These are phyloP conservation scores for Rutilus rutilus DNA, from an alignment of 2,113 vertebrate species.

Conservation along the genomic window DNA sequence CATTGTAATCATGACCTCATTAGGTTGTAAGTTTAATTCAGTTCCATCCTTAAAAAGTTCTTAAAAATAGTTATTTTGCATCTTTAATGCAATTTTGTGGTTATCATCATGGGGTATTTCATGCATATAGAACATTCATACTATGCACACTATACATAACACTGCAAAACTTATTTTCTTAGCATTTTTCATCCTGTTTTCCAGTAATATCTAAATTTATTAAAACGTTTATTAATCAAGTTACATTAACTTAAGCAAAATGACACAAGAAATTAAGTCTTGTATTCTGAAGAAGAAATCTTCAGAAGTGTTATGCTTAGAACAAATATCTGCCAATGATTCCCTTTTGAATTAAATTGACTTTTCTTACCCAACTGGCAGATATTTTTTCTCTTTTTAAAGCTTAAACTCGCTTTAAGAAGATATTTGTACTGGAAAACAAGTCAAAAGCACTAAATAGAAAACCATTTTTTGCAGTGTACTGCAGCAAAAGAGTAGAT, in stretches of 20 bases:
- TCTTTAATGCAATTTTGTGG: neutral
- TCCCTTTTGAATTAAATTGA: neutral
- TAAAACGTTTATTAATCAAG: too few species aligned
- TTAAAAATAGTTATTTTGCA: neutral
- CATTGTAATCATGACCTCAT: neutral
- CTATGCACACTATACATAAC: too few species aligned
- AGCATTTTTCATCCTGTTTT: neutral
- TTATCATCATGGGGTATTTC: neutral
- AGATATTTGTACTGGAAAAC: neutral
- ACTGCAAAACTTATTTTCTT: neutral
- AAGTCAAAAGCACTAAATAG: neutral
- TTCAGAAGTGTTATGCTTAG: neutral
- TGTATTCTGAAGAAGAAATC: too few species aligned
- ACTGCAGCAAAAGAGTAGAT: neutral
- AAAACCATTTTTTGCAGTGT: neutral
- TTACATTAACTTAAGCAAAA: neutral
- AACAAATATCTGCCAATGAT: neutral
- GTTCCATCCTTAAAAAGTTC: neutral
- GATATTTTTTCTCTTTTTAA: neutral
- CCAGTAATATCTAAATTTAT: too few species aligned
- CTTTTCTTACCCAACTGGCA: too few species aligned
- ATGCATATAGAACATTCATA: too few species aligned
- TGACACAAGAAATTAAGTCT: neutral
- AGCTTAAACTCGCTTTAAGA: neutral
- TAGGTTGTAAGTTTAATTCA: neutral